These are phyloP conservation scores for Sitta europaea DNA, from an alignment of 2,113 vertebrate genomes.

Conservation along the genomic window DNA sequence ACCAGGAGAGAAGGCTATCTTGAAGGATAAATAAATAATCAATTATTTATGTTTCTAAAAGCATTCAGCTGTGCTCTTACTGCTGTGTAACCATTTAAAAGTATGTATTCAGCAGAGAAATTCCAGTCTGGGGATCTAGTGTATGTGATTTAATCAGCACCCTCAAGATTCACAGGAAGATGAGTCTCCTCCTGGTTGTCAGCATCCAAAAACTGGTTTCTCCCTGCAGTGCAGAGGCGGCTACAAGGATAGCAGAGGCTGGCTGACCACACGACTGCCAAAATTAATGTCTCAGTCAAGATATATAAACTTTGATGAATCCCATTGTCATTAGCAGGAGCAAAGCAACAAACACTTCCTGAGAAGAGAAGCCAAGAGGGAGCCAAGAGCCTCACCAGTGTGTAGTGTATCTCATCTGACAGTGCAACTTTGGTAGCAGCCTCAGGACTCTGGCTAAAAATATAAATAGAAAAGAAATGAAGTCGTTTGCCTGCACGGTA, in stretches of 20 bases:
- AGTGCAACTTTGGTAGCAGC: not conserved
- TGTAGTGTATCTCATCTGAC: not conserved
- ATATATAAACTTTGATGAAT: not conserved
- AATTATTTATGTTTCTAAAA: slow-evolving; percentile 62
- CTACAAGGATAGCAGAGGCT: not conserved
- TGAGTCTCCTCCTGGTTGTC: not conserved
- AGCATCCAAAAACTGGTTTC: not conserved
- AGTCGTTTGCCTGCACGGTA: not conserved
- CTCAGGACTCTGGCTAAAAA: not conserved
- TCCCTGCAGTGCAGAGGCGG: not conserved
- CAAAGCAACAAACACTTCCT: not conserved
- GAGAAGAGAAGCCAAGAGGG: not conserved
- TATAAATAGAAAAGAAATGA: not conserved
- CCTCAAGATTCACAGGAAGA: not conserved
- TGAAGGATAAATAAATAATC: slow-evolving; percentile 58
- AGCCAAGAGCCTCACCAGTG: not conserved
- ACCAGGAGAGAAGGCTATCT: slow-evolving; percentile 40
- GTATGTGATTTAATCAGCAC: not conserved
- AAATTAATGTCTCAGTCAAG: not conserved
- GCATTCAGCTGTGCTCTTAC: slow-evolving; percentile 20
- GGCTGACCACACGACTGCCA: not conserved
- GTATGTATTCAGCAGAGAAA: slow-evolving; percentile 11
- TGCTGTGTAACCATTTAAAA: slow-evolving; percentile 13
- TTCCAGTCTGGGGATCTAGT: not conserved
- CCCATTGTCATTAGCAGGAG: not conserved